Conservation (phyloP, 92 coral and sea anemone genomes). For the Parazoanthus darwini region DNA sequence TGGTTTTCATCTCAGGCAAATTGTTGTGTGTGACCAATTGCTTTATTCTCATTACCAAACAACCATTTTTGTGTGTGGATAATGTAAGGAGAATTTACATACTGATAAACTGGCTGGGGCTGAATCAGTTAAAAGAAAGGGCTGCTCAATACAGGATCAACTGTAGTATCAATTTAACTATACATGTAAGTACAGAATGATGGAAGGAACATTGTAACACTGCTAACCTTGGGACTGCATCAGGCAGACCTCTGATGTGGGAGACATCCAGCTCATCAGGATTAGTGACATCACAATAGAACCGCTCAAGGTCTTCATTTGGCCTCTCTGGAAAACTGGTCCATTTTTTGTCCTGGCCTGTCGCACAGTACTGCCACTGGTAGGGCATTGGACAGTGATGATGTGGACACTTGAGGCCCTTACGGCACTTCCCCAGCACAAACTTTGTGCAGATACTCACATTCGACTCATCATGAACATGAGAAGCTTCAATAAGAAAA, state of each 20-base stretch:
- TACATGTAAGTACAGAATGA: neutral
- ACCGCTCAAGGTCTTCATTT: conserved; percentile 64
- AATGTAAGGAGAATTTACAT: no score
- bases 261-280: conserved; percentile 48
- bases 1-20: no score
- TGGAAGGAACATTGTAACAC: neutral
- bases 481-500: conserved; percentile 6
- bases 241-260: conserved; percentile 36
- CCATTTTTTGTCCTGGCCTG: conserved; percentile 46
- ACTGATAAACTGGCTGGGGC: no score
- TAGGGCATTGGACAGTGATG: conserved; percentile 70
- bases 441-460: conserved; percentile 69
- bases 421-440: conserved; percentile 65
- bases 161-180: no score
- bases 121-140: no score
- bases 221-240: conserved; percentile 9
- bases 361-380: conserved; percentile 67
- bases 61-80: no score
- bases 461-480: conserved; percentile 57
- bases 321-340: conserved; percentile 48
- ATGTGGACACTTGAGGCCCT: conserved; percentile 55
- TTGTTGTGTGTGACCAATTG: no score
- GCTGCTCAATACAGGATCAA: no score
- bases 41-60: no score
- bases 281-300: conserved; percentile 68